Base-by-base conservation (phyloP, 2,888 invertebrate genomes). In the Sminthurides aquaticus region DNA sequence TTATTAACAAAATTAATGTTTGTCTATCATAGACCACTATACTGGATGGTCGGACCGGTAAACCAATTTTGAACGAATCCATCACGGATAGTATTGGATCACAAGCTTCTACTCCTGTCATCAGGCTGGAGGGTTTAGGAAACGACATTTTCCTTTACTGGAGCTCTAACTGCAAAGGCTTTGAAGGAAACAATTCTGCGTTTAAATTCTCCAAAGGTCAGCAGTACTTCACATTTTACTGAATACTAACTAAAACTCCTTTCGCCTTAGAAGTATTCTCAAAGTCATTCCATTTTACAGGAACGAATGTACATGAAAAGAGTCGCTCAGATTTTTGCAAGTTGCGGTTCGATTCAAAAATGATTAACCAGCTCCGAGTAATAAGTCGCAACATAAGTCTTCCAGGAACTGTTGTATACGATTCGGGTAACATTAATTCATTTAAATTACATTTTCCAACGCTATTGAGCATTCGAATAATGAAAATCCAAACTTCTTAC, bases 121-220 rank as follows among this genome's bases (percentile, higher is more conserved):
- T 86, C 55, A 82, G 83, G 20, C 81, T 84, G 67, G 82, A 84
- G 71, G 82, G 81, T 8, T 81, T 81, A 69, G 89, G 89, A 1
- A 87, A 87, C 72, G 90, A 91, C 77, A 83, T 88, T 77, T 90
- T 87, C 76, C 77, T 90, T 1, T 87, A 87, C 76, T 91, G 90
- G 90, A 84, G 86, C 34, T 84, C 86, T 1, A 86, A 88, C 74
- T 88, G 88, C 74, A 77, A 82, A 78, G 78, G 77, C 15, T 77
- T 77, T 69, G 77, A 78, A 62, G 78, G 78, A 20, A 75, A 79
- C 70, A 69, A 70, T n/a, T 77, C 77, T 11, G 76, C 78, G 67
- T 80, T 76, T 74, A 68, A 75, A 49, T 81, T 81, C 74, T 73
- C 78, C 2, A 77, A 80, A 76, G 79, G 81, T 79, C 67, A 55